These are phyloP conservation scores for Cyanistes caeruleus DNA, from an alignment of 2,113 vertebrate genomes.

Conservation along the genomic window DNA sequence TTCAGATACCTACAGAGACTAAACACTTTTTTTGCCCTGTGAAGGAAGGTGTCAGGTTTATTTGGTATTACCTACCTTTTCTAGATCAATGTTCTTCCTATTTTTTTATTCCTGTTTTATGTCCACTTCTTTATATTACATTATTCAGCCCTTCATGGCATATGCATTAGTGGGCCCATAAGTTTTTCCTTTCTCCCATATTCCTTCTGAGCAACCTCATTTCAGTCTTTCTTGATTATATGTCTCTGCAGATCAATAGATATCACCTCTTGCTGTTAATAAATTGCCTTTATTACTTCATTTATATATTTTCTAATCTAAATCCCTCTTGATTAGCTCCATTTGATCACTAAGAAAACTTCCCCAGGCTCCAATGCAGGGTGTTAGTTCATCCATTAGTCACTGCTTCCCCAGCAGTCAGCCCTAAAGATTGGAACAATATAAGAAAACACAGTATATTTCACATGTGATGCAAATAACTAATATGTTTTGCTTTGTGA, in stretches of 20 bases:
- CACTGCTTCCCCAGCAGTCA: neutral
- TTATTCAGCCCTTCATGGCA: neutral
- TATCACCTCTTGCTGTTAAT: neutral
- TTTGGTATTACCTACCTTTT: neutral
- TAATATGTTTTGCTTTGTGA: neutral
- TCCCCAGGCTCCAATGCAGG: neutral
- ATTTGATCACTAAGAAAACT: neutral
- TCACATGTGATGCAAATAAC: neutral
- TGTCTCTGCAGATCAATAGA: neutral
- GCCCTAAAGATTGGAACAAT: neutral
- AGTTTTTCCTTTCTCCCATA: neutral
- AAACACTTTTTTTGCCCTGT: neutral
- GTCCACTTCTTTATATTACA: neutral
- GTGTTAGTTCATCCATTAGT: neutral
- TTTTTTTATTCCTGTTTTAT: neutral
- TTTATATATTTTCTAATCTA: neutral
- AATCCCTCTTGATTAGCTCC: neutral
- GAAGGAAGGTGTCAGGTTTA: neutral
- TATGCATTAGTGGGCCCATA: neutral
- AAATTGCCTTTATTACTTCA: neutral
- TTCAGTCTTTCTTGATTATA: neutral
- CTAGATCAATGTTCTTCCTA: neutral
- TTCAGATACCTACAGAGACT: neutral
- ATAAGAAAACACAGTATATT: neutral
- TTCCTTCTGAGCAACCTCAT: neutral